These are phyloP conservation scores for Parauchenoglanis ngamensis DNA, from an alignment of 2,797 vertebrate genomes.

Conservation along the genomic window DNA sequence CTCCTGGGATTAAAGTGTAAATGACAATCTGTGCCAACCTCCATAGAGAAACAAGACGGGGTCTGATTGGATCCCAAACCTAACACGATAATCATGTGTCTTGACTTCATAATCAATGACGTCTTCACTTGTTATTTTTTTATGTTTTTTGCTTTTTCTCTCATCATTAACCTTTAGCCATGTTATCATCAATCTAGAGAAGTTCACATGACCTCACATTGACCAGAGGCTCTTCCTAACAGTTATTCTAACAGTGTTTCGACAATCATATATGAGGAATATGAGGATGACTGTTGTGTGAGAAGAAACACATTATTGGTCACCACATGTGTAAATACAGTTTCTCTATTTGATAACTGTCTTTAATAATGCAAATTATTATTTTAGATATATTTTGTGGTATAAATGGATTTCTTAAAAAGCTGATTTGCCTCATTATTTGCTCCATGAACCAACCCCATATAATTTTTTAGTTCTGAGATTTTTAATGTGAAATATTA, in stretches of 20 bases:
- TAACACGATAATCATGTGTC: conserved; percentile 24
- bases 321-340: conserved; percentile 9
- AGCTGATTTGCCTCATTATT: background rate
- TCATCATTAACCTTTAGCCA: conserved; percentile 46
- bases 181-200: conserved; percentile 61
- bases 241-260: background rate
- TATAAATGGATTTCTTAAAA: background rate
- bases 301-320: background rate
- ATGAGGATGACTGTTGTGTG: background rate
- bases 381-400: background rate
- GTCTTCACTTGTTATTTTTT: background rate
- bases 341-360: conserved; percentile 16
- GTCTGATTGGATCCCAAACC: conserved; percentile 22
- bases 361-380: background rate
- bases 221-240: background rate
- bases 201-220: background rate
- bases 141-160: conserved; percentile 12
- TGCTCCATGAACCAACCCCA: background rate
- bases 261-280: background rate
- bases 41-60: conserved; percentile 35
- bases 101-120: conserved; percentile 8
- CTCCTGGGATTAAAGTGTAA: conserved; percentile 28
- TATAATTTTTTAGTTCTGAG: background rate
- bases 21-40: conserved; percentile 40
- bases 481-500: background rate